Conservation (phyloP, 2,888 invertebrate species). For the Eulithis testata region DNA sequence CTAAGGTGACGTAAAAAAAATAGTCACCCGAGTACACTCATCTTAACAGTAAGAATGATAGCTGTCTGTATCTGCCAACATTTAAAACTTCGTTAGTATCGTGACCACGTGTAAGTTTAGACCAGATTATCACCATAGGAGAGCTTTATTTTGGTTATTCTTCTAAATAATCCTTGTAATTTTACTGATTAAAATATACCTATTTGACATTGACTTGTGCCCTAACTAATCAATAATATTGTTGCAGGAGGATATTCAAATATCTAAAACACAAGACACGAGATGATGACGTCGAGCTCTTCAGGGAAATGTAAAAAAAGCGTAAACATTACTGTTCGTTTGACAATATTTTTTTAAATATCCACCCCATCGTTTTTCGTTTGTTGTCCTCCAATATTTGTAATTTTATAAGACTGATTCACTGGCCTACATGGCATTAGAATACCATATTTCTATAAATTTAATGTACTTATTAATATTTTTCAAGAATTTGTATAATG, state of each 20-base stretch:
- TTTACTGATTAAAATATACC: not conserved
- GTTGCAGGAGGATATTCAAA: conserved; percentile 69
- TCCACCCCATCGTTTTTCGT: not conserved
- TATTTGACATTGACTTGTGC: not conserved
- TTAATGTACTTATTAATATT: not conserved
- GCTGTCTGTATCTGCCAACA: too few species aligned
- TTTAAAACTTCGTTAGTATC: too few species aligned
- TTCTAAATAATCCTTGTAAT: not conserved
- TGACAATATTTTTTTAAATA: too few species aligned
- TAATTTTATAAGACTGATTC: conserved; percentile 1
- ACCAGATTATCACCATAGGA: too few species aligned
- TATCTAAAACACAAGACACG: conserved; percentile 64
- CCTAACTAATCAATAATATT: not conserved
- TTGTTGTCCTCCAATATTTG: not conserved
- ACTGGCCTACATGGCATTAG: not conserved
- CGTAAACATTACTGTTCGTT: too few species aligned
- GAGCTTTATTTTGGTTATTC: too few species aligned
- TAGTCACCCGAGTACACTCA: too few species aligned
- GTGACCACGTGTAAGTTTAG: too few species aligned
- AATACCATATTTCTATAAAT: not conserved
- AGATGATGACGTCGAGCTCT: conserved; percentile 51
- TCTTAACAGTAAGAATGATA: too few species aligned
- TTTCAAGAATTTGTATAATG: not conserved
- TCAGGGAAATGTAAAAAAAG: conserved; percentile 3
- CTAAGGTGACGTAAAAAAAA: too few species aligned